Evolutionary conservation across 2,113 vertebrate species (phyloP), one percentile per base, ranked within the genome.

Genomic region (Calypte anna): DNA sequence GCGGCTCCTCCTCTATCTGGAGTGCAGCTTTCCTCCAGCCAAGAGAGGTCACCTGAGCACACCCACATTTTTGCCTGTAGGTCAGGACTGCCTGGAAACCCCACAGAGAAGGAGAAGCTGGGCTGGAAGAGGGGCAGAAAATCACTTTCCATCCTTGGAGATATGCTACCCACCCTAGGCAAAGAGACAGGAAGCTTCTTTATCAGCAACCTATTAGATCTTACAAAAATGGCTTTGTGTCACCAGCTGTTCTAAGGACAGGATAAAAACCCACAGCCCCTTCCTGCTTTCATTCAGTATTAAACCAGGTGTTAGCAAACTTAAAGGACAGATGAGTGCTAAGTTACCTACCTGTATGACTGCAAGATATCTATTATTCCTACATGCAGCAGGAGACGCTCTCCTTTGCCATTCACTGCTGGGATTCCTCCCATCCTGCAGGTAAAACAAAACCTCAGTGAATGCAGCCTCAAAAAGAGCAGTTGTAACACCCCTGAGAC

Each of bases 341-440:
- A 54, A 59, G 86, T 30, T 48, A 75, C 87, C 62, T 83, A 99
- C 99, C 99, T 99, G 98, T 99, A 99, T 3, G 99, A 99, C 36
- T 99, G 99, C 74, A 99, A 97, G 93, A 99, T 99, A 95, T 99
- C 99, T 4, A 99, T 99, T 88, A 99, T 98, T 58, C 99, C 99
- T 4, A 99, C 98, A 9, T 99, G 99, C 12, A 99, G 98, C 50
- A 99, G 98, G 36, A 99, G 98, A 30, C 98, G 97, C 86, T 99
- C 99, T 63, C 99, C 99, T 88, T 98, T 99, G 48, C 99, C 98
- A 0, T 99, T 99, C 84, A 99, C 98, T 0, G 99, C 99, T 1
- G 99, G 99, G 82, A 99, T 99, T 24, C 99, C 99, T 2, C 99
- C 99, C 99, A 99, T 99, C 96, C 99, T 99, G 64, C 15, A 92